A percentile compares a stretch with the other conserved stretches of the same genome.
These are phyloP conservation scores for Hemichromis elongatus DNA, from an alignment of 2,113 vertebrate genomes.

Conservation along the genomic window DNA sequence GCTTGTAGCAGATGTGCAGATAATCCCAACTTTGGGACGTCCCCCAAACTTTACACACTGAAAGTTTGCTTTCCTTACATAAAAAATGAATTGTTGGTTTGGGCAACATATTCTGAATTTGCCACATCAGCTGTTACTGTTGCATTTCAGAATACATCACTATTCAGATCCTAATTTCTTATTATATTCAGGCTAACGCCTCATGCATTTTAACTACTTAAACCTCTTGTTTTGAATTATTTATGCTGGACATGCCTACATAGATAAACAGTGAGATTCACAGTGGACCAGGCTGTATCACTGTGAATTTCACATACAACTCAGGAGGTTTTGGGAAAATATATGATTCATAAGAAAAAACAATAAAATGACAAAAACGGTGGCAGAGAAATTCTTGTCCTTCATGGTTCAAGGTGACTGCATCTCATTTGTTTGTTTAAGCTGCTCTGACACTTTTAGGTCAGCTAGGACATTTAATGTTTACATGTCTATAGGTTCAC, in stretches of 20 bases:
- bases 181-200: rapidly evolving
- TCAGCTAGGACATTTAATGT: background rate
- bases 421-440: background rate
- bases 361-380: background rate
- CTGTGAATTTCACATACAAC: background rate
- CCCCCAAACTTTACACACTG: background rate
- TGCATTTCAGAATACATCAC: background rate
- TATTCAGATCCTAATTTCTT: background rate
- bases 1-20: background rate
- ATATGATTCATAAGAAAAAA: background rate
- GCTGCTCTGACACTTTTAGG: background rate
- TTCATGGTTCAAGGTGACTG: background rate
- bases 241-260: rapidly evolving
- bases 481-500: background rate
- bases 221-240: background rate
- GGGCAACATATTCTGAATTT: background rate
- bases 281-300: background rate
- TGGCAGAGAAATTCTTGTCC: background rate
- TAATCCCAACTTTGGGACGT: background rate
- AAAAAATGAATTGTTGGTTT: rapidly evolving
- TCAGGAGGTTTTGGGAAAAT: background rate
- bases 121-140: rapidly evolving
- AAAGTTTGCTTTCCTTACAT: background rate
- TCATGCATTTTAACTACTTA: rapidly evolving
- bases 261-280: background rate